Base-by-base conservation (phyloP, 30 jellyfish, hydroid and myxozoan species). In the Hydra vulgaris region DNA sequence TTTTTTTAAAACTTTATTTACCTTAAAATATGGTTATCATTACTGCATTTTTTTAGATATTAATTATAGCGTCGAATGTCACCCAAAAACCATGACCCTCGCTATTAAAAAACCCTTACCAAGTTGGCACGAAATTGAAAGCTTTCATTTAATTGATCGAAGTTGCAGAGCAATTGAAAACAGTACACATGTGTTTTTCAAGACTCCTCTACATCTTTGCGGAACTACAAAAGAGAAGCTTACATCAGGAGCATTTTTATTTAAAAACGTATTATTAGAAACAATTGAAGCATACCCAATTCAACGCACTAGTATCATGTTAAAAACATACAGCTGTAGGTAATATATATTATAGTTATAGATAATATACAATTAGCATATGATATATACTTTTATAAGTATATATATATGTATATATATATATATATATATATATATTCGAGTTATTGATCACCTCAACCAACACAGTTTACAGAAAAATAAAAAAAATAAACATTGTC, bases 161-260 rank as follows among this genome's bases (percentile, higher is more conserved):
- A 73, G 56, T 25, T 73, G 81, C 71, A 25, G 7, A 18, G 56
- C 81, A 19, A 8, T 18, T 18, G 55, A 73, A n/a, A 73, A 73
- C 55, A 54, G 71, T 18, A 73, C 81, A 1, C 81, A 73, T 73
- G 27, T 19, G 8, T 3, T 73, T 20, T 25, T 73, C 16, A 25
- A 25, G 15, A 54, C 56, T 19, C 21, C 7, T 3, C 8, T 18
- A 7, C 21, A 73, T 16, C 56, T 7, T 1, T 73, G 81, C 16
- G 81, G 81, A 20, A 19, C 81, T 5, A 73, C 56, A 21, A 40
- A 40, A 40, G 8, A 40, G 8, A 40, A 40, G 61, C 20, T 73
- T 18, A 7, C 23, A 18, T 73, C 23, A 27, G 67, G 53, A 73
- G 20, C 23, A 7, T 25, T 73, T 5, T 1, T n/a, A 5, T 73